Evolutionary conservation across 1,140 invertebrate species (phyloP).

Genomic region (Melitaea cinxia): DNA sequence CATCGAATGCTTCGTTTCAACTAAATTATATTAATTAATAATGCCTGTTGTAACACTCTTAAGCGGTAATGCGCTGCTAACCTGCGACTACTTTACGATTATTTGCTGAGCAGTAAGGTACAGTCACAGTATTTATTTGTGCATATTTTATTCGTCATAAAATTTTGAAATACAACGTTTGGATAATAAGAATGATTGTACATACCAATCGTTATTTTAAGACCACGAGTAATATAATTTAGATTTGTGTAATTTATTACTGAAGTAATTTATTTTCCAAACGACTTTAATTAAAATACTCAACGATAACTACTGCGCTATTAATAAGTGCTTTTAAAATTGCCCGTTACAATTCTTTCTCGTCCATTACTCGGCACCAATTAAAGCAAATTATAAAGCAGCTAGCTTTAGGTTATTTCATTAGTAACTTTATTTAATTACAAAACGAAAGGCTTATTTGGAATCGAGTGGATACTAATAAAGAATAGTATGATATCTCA

Average conservation of each 20-base stretch:
- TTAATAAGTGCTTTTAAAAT: slow-evolving; percentile 21
- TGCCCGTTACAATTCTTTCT: slow-evolving; percentile 14
- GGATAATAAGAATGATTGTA: slow-evolving; percentile 2
- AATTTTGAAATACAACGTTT: not conserved
- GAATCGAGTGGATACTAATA: not conserved
- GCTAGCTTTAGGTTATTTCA: slow-evolving; percentile 8
- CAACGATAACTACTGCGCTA: slow-evolving; percentile 19
- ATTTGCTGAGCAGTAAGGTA: slow-evolving; percentile 2
- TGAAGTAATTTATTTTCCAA: slow-evolving; percentile 22
- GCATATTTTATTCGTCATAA: slow-evolving; percentile 14
- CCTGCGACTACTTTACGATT: not conserved
- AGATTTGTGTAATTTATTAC: slow-evolving; percentile 16
- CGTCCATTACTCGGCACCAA: slow-evolving; percentile 21
- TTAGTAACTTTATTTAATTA: slow-evolving; percentile 6
- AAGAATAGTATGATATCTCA: slow-evolving; percentile 21
- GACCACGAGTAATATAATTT: slow-evolving; percentile 4
- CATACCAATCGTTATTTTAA: slow-evolving; percentile 5
- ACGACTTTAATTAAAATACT: slow-evolving; percentile 29
- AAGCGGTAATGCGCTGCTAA: not conserved
- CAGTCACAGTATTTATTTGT: slow-evolving; percentile 3
- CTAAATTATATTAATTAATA: slow-evolving; percentile 8
- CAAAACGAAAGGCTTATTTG: no score
- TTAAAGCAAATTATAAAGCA: slow-evolving; percentile 26
- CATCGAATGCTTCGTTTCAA: slow-evolving; percentile 4
- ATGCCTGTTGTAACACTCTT: slow-evolving; percentile 5